phyloP scores from a whole-genome alignment of 2,888 invertebrate genomes.

The Habroteleia sp. region DNA sequence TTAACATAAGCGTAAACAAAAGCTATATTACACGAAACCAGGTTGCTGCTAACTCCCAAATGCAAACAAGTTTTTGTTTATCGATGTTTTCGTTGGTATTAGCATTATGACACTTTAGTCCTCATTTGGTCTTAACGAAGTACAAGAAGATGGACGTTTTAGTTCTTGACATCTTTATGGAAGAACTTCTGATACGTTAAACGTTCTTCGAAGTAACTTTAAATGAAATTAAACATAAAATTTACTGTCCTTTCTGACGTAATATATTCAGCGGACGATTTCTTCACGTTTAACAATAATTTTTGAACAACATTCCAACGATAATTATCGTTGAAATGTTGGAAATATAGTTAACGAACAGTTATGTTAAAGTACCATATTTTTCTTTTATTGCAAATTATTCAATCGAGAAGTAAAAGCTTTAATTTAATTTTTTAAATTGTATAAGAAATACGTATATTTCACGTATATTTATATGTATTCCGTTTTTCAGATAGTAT shows the following conservation, averaged over 20 bases:
- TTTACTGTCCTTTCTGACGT: neutral
- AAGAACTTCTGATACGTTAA: neutral
- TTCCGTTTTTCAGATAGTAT: too few relatives aligned
- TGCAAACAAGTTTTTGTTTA: conserved; percentile 15
- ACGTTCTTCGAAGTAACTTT: neutral
- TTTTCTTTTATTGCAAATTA: too few relatives aligned
- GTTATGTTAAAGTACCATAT: too few relatives aligned
- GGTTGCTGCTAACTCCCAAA: neutral
- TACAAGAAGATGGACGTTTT: neutral
- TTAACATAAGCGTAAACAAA: conserved; percentile 9
- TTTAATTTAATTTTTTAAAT: too few relatives aligned
- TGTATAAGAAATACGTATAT: too few relatives aligned
- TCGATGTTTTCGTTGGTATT: conserved; percentile 8
- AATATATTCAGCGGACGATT: neutral
- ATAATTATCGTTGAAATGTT: too few relatives aligned
- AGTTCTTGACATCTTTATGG: conserved; percentile 16
- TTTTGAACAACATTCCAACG: too few relatives aligned
- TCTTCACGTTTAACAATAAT: too few relatives aligned
- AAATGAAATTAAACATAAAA: neutral
- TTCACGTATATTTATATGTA: too few relatives aligned
- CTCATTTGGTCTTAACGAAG: conserved; percentile 1
- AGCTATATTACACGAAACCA: neutral
- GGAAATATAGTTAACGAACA: too few relatives aligned
- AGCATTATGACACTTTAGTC: neutral
- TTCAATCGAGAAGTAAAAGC: too few relatives aligned